These are phyloP conservation scores for Zele albiditarsus DNA, from an alignment of 2,888 invertebrate species.

Conservation along the genomic window DNA sequence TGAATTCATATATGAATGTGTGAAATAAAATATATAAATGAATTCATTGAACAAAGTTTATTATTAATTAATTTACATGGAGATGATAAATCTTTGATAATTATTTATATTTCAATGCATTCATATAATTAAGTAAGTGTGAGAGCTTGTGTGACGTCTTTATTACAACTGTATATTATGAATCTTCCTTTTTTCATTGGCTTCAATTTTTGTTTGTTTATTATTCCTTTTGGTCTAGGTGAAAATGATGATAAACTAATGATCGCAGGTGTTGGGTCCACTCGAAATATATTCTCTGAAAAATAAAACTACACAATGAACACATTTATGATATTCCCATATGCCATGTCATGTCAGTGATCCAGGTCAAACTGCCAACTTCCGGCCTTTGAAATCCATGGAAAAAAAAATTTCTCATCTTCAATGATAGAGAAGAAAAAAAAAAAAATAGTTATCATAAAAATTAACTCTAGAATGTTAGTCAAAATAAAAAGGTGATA, in stretches of 20 bases:
- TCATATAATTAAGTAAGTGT: too few relatives aligned
- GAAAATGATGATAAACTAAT: slow-evolving; percentile 21
- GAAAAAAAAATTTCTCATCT: neutral
- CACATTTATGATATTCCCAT: neutral
- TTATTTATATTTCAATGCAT: too few relatives aligned
- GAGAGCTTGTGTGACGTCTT: too few relatives aligned
- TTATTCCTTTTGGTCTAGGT: neutral
- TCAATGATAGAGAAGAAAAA: neutral
- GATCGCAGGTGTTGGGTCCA: slow-evolving; percentile 40
- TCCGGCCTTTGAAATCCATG: neutral
- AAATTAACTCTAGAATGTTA: neutral
- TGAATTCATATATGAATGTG: too few relatives aligned
- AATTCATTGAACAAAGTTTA: too few relatives aligned
- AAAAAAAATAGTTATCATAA: neutral
- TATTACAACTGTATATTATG: too few relatives aligned
- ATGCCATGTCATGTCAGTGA: slow-evolving; percentile 11
- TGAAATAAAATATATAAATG: too few relatives aligned
- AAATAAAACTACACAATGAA: neutral
- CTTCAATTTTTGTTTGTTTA: neutral
- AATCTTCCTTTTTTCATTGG: too few relatives aligned
- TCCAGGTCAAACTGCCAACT: neutral
- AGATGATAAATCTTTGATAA: too few relatives aligned
- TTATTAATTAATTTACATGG: too few relatives aligned
- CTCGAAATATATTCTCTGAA: slow-evolving; percentile 41
- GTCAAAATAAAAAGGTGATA: neutral